Evolutionary conservation across 2,797 vertebrate genomes (phyloP).

Genomic region (Tachyglossus aculeatus): DNA sequence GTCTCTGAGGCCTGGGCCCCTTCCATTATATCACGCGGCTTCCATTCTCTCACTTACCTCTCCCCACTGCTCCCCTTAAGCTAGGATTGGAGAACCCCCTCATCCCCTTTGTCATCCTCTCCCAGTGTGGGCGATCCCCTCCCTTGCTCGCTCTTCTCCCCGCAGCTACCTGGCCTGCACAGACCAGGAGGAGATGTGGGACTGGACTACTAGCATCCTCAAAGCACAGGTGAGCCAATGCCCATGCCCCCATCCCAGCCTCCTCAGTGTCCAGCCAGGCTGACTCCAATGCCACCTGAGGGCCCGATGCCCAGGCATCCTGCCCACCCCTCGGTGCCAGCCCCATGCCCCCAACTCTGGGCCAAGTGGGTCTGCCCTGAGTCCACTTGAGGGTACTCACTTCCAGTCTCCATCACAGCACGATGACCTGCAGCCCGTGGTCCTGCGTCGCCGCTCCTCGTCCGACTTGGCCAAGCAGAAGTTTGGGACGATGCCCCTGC

Average conservation of each 20-base stretch:
- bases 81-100: background rate
- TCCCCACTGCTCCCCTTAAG: background rate
- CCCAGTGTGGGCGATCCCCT: background rate
- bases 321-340: background rate
- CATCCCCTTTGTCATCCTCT: too few relatives aligned
- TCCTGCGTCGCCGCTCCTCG: slow-evolving; percentile 88
- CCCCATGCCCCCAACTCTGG: background rate
- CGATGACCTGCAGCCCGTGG: slow-evolving; percentile 81
- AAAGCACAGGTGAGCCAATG: slow-evolving; percentile 85
- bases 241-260: background rate
- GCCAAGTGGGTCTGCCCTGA: too few relatives aligned
- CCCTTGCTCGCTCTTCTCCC: background rate
- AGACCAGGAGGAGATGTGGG: slow-evolving; percentile 89
- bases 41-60: background rate
- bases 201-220: slow-evolving; percentile 93
- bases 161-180: slow-evolving; percentile 87
- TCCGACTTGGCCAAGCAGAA: slow-evolving; percentile 93
- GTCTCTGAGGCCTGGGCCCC: background rate
- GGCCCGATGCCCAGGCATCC: too few relatives aligned
- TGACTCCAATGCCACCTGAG: too few relatives aligned
- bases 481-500: slow-evolving; percentile 95
- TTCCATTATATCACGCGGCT: too few relatives aligned
- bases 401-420: slow-evolving; percentile 74
- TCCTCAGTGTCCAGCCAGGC: too few relatives aligned
- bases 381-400: slow-evolving; percentile 4